Evolutionary conservation across 2,888 invertebrate genomes (phyloP).

Genomic region (Bhutanitis thaidina): DNA sequence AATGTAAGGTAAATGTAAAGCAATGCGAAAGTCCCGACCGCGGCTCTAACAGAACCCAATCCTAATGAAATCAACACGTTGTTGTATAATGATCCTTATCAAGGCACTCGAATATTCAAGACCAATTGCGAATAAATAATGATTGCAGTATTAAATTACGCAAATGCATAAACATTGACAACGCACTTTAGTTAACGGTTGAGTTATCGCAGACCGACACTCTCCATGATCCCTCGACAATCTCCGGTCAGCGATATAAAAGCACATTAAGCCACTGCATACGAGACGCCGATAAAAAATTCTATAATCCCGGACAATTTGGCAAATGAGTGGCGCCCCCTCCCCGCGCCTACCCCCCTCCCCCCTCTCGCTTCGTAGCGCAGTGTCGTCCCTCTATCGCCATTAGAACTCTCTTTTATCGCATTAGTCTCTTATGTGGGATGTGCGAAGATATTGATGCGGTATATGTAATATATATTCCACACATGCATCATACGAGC

Average conservation of each 20-base stretch:
- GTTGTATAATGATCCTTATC: too few relatives aligned
- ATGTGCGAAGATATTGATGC: conserved; percentile 30
- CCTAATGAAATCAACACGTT: too few relatives aligned
- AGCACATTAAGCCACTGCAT: conserved; percentile 29
- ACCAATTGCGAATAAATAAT: too few relatives aligned
- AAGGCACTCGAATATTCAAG: too few relatives aligned
- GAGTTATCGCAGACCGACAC: neutral
- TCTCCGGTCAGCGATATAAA: conserved; percentile 11
- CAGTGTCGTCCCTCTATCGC: conserved; percentile 27
- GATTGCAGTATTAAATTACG: too few relatives aligned
- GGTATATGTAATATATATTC: neutral
- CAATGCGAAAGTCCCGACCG: too few relatives aligned
- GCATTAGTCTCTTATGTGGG: conserved; percentile 41
- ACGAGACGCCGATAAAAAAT: conserved; percentile 37
- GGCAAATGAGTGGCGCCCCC: conserved; percentile 45
- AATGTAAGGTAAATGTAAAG: too few relatives aligned
- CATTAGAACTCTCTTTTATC: conserved; percentile 54
- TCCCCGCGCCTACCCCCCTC: conserved; percentile 20
- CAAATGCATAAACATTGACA: too few relatives aligned
- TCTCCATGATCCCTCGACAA: neutral
- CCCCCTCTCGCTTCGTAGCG: conserved; percentile 21
- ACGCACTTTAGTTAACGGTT: neutral
- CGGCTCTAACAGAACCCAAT: too few relatives aligned
- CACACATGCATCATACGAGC: too few relatives aligned
- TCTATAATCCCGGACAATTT: conserved; percentile 54